Evolutionary conservation across 2,888 invertebrate species (phyloP).

Genomic region (Gnatocerus cornutus): DNA sequence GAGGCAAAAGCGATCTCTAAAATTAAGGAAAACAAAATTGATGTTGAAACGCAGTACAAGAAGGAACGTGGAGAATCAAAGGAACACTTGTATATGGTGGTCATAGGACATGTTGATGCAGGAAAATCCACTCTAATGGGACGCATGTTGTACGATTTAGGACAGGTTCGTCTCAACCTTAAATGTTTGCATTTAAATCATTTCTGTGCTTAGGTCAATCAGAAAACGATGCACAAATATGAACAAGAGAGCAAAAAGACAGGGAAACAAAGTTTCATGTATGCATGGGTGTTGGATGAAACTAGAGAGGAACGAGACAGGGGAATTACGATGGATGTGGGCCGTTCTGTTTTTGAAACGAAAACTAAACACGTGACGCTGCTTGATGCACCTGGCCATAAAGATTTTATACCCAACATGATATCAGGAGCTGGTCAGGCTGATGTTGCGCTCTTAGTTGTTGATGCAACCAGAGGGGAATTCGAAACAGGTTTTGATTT

Average conservation of each 20-base stretch:
- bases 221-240: conserved; percentile 94
- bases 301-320: conserved; percentile 97
- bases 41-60: conserved; percentile 78
- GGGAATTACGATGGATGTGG: conserved; percentile 99
- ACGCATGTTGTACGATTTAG: conserved; percentile 88
- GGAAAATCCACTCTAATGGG: conserved; percentile 99
- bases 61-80: conserved; percentile 87
- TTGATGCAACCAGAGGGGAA: conserved; percentile 97
- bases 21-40: conserved; percentile 74
- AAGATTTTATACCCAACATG: conserved; percentile 99
- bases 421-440: conserved; percentile 99
- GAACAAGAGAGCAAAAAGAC: conserved; percentile 97
- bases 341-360: conserved; percentile 93
- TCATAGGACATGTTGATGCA: conserved; percentile 97
- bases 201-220: conserved; percentile 75
- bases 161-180: conserved; percentile 75
- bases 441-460: conserved; percentile 96
- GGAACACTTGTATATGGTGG: conserved; percentile 92
- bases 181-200: too few species aligned
- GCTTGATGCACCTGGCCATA: conserved; percentile 98
- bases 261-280: conserved; percentile 98
- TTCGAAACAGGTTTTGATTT: conserved; percentile 99
- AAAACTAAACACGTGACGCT: conserved; percentile 86
- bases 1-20: conserved; percentile 58
- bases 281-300: conserved; percentile 99